Evolutionary conservation across 2,888 invertebrate species (phyloP).

Genomic region (Dynastes tityus): DNA sequence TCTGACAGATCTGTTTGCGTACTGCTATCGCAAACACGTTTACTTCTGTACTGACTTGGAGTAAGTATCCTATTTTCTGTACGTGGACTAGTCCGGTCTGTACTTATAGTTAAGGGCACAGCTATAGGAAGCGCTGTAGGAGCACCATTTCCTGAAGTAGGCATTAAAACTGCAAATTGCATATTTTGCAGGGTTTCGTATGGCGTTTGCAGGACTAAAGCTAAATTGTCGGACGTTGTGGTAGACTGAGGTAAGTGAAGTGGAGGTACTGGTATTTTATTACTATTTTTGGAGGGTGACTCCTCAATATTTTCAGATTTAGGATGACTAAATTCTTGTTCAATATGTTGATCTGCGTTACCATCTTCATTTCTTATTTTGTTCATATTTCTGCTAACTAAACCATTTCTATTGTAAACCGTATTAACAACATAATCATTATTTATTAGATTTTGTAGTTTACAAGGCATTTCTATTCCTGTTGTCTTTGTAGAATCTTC

Average conservation of each 20-base stretch:
- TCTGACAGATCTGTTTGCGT: slow-evolving; percentile 78
- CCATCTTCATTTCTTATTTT: slow-evolving; percentile 52
- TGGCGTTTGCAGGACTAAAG: slow-evolving; percentile 69
- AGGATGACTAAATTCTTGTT: not conserved
- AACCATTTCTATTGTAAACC: slow-evolving; percentile 43
- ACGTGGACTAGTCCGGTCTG: slow-evolving; percentile 60
- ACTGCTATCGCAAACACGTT: slow-evolving; percentile 75
- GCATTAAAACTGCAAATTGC: slow-evolving; percentile 77
- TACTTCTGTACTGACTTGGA: slow-evolving; percentile 73
- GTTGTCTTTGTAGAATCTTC: not conserved
- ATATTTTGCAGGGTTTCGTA: slow-evolving; percentile 71
- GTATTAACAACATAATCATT: slow-evolving; percentile 57
- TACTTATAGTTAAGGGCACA: slow-evolving; percentile 61
- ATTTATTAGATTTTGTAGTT: slow-evolving; percentile 57
- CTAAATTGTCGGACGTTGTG: slow-evolving; percentile 64
- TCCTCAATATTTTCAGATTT: slow-evolving; percentile 19
- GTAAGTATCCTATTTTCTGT: slow-evolving; percentile 74
- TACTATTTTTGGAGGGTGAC: slow-evolving; percentile 24
- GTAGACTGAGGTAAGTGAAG: slow-evolving; percentile 49
- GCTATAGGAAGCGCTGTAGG: slow-evolving; percentile 63
- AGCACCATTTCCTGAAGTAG: slow-evolving; percentile 65
- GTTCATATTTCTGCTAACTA: slow-evolving; percentile 46
- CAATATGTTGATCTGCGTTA: slow-evolving; percentile 17
- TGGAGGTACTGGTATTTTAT: slow-evolving; percentile 46
- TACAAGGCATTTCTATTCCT: slow-evolving; percentile 30